These are phyloP conservation scores for Halichoerus grypus DNA, from an alignment of 2,113 vertebrate species.

Conservation along the genomic window DNA sequence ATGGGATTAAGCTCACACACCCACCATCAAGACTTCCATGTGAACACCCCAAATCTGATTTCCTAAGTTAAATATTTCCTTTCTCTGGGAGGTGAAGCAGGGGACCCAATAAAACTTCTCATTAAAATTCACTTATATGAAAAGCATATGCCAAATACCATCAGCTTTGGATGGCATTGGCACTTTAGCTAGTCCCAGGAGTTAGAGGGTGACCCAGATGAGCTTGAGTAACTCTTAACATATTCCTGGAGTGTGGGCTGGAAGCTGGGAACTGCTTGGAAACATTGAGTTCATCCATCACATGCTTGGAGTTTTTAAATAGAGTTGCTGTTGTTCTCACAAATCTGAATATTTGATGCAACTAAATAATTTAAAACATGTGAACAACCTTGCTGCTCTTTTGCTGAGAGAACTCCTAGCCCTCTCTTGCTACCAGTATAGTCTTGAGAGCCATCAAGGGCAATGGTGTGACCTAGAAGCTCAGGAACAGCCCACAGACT, in stretches of 20 bases:
- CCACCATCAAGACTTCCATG: not conserved
- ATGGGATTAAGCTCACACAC: not conserved
- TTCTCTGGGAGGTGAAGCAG: not conserved
- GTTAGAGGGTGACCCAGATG: not conserved
- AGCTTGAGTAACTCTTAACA: not conserved
- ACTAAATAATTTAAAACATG: conserved; percentile 57
- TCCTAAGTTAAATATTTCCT: not conserved
- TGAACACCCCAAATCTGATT: not conserved
- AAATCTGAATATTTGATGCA: conserved; percentile 74
- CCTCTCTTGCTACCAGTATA: not conserved
- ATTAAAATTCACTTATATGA: not conserved
- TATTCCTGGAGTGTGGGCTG: not conserved
- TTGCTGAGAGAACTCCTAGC: not conserved
- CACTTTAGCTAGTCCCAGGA: not conserved
- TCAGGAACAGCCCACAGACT: not conserved
- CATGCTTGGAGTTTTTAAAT: conserved; percentile 46
- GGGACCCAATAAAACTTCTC: not conserved
- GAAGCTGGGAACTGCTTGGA: not conserved
- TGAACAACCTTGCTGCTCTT: not conserved
- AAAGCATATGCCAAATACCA: not conserved
- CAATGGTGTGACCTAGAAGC: too few species aligned
- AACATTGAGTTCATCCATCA: not conserved
- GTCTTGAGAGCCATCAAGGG: not conserved
- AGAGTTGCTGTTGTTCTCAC: conserved; percentile 49
- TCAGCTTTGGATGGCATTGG: not conserved